A percentile compares a stretch with the other conserved stretches of the same genome.
Evolutionary conservation across 2,888 invertebrate species (phyloP).

Genomic region (Galerucella nymphaeae): DNA sequence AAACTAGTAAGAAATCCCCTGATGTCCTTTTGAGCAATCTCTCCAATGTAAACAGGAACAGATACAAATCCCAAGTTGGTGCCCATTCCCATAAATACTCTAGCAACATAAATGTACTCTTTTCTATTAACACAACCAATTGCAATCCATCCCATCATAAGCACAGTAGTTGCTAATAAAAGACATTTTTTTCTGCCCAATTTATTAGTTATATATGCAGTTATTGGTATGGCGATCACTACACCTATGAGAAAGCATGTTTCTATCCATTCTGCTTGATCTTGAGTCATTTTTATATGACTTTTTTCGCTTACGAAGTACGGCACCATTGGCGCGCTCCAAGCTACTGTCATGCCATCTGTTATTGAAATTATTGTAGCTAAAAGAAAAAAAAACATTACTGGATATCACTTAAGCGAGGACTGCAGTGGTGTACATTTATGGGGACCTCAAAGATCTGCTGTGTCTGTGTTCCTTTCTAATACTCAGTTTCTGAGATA

Average conservation of each 20-base stretch:
- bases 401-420: not conserved
- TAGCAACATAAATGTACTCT: slow-evolving; percentile 54
- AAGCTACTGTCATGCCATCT: slow-evolving; percentile 63
- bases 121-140: slow-evolving; percentile 53
- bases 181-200: slow-evolving; percentile 57
- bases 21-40: slow-evolving; percentile 62
- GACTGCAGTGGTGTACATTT: too few species aligned
- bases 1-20: slow-evolving; percentile 61
- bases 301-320: slow-evolving; percentile 54
- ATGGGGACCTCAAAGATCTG: too few species aligned
- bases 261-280: slow-evolving; percentile 54
- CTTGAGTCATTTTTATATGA: slow-evolving; percentile 56
- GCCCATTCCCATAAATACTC: slow-evolving; percentile 59
- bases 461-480: too few species aligned
- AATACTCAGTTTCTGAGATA: too few species aligned
- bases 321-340: slow-evolving; percentile 62
- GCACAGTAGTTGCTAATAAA: slow-evolving; percentile 53
- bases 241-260: slow-evolving; percentile 50
- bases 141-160: slow-evolving; percentile 57
- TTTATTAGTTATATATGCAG: slow-evolving; percentile 53
- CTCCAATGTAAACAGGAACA: slow-evolving; percentile 62
- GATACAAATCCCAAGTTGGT: slow-evolving; percentile 63
- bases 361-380: slow-evolving; percentile 61
- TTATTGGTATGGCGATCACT: slow-evolving; percentile 52
- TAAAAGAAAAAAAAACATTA: slow-evolving; percentile 47